Base-by-base conservation (phyloP, 2,888 invertebrate genomes). In the Phaedon cochleariae region DNA sequence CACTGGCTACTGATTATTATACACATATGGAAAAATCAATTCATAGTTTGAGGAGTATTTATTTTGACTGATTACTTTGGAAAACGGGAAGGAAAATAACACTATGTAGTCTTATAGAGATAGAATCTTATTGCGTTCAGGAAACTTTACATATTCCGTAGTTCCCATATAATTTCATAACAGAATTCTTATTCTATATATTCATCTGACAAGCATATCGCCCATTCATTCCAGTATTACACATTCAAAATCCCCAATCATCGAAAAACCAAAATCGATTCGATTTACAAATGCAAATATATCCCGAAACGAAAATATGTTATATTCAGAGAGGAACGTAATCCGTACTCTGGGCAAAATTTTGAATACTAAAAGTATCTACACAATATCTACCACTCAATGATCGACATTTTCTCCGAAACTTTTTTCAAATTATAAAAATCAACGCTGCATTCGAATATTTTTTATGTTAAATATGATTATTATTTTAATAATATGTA, bases 81-180 rank as follows among this genome's bases (percentile, higher is more conserved):
- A n/a, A n/a, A n/a, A n/a, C n/a, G n/a, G 34, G 2, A 10, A 1
- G 15, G 15, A 34, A 66, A 62, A 62, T 51, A 55, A 66, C 62
- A 62, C 62, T 45, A 57, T 29, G 20, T 26, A 45, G 21, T 53
- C 45, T 55, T 66, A 66, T 66, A 80, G 82, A 84, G 84, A 85
- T 84, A 84, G 84, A 85, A 83, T 84, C 83, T 84, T 85, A 85
- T 85, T 85, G 85, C 84, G 81, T 84, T 84, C 82, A 83, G 84
- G 85, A 84, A 84, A 84, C 82, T 83, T 84, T 84, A 84, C 83
- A 84, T 81, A 82, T 81, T 82, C 82, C 82, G 81, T 82, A 82
- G 82, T 81, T 72, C 82, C 71, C 69, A 72, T 76, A 74, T 76
- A 74, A 74, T 74, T 72, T 68, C 70, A 74, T 82, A 82, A 82